Evolutionary conservation across 1,140 invertebrate species (phyloP), one percentile per base, ranked within the genome.

Genomic region (Drosophila nebulosa): DNA sequence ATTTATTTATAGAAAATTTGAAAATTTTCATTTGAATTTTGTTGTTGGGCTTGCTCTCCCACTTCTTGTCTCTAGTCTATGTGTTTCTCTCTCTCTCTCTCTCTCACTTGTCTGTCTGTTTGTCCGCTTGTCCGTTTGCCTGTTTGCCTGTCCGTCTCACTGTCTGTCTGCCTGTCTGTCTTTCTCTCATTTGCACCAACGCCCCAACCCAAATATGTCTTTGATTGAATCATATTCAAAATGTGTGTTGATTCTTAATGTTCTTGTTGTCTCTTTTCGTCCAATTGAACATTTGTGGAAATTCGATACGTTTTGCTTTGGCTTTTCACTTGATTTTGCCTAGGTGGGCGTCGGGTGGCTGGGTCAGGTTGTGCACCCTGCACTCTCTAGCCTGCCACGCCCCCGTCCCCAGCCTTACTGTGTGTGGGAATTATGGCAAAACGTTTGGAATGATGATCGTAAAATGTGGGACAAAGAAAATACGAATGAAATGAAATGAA

Each of bases 191-290:
- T 84, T 79, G 75, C 79, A 74, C 78, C 78, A 80, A 83, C 71
- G 81, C 81, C 74, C 81, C 67, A 79, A 90, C 70, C 89, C 89
- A 90, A 90, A 90, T 90, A 90, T 89, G 89, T 90, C 89, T 90
- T 88, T 78, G 80, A 90, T 90, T 90, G 75, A 85, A 90, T 86
- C 81, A 83, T 89, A 85, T 85, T 79, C 67, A 81, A 78, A 75
- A 65, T 79, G 67, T 72, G 71, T 79, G 77, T 74, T 66, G 66
- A 58, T 79, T 78, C 74, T 80, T 84, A 60, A 68, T 79, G 65
- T 89, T 90, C 75, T 88, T 80, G 88, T 74, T 78, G 86, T 90
- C 88, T 89, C 88, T 89, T 78, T 90, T 75, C 73, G 64, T 70
- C 79, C 71, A 74, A 80, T 84, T 79, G 76, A 70, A 77, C 64